Evolutionary conservation across 2,113 vertebrate genomes (phyloP), one percentile per base, ranked within the genome.

Genomic region (Psephotus haematonotus): DNA sequence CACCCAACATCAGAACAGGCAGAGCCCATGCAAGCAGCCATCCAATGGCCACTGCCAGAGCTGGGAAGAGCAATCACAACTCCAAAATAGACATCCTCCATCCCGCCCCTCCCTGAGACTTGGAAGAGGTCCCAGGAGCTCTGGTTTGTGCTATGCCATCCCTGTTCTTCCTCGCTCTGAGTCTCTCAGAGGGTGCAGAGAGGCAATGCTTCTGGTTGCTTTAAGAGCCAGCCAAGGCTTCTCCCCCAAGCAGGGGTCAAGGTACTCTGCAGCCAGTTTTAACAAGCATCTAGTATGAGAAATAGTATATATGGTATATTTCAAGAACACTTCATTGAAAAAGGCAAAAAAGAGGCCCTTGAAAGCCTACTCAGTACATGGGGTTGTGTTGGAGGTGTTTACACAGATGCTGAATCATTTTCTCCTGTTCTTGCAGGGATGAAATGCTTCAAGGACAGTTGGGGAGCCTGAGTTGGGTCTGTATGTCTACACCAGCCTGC

Each of bases 31-130:
- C 29, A 19, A 3, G 13, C 69, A 69, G 70, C 46, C 2, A 1
- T 13, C 53, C 11, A 3, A 24, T 0, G 16, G 71, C 52, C 53
- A 31, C 62, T 31, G 28, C 7, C 77, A 37, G 55, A 9, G 13
- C 46, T 10, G 31, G 70, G 37, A 88, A 82, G 22, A 76, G 52
- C 47, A 72, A 39, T 78, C 93, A 41, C 65, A 76, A 35, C 79
- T 95, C 75, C 22, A 85, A 77, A 96, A 94, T 87, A 97, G 86
- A 65, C 16, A 31, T 83, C 17, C 47, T 33, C 24, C 55, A 37
- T 29, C 50, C 64, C 0, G 1, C 43, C 47, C n/a, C 33, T 37
- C 47, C 47, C 62, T 0, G 6, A 41, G 63, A 85, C 63, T 55
- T 83, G 86, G 79, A 35, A 80, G 44, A 82, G 31, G 29, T 70